phyloP scores from a whole-genome alignment of 2,797 vertebrate species.

The Chelon labrosus region DNA sequence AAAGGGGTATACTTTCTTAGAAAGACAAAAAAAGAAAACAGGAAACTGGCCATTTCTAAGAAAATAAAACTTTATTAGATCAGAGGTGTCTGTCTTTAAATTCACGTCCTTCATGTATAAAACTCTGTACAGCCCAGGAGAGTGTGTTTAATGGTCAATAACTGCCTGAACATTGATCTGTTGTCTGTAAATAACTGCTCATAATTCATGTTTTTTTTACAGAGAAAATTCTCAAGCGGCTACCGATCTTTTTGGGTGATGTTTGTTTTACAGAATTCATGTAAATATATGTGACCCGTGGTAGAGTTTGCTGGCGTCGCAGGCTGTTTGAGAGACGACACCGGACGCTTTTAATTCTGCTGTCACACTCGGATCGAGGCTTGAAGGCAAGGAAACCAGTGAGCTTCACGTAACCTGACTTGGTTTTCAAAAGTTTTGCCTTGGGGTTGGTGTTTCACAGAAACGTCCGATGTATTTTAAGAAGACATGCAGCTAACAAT shows the following conservation, averaged over 20 bases:
- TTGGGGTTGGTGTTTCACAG: too few species aligned
- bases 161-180: neutral
- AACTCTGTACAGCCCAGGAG: neutral
- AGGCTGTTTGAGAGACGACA: neutral
- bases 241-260: neutral
- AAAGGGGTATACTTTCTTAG: conserved; percentile 99
- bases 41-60: conserved; percentile 99
- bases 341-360: neutral
- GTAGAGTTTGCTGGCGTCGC: neutral
- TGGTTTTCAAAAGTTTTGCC: too few species aligned
- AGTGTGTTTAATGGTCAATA: conserved; percentile 1
- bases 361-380: neutral
- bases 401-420: neutral
- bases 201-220: neutral
- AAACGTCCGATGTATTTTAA: too few species aligned
- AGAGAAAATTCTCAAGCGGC: neutral
- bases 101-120: conserved; percentile 5
- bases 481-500: too few species aligned
- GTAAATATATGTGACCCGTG: neutral
- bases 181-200: neutral
- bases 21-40: conserved; percentile 89
- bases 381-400: neutral
- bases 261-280: neutral
- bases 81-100: conserved; percentile 75
- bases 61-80: conserved; percentile 99